Conservation (phyloP, 1,140 invertebrate species). For the Rhagoletis pomonella region DNA sequence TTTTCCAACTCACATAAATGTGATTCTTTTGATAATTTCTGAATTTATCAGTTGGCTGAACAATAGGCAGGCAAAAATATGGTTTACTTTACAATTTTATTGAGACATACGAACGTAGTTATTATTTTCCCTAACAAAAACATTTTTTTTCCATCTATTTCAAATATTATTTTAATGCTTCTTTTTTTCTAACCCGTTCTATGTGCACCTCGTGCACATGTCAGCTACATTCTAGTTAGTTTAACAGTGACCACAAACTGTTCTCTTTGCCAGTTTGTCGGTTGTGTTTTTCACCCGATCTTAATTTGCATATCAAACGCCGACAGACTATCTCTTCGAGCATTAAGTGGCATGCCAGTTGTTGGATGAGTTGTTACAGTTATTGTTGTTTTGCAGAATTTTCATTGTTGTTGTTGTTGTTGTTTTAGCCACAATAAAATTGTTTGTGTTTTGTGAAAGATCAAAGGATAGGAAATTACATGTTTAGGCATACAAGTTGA, state of each 20-base stretch:
- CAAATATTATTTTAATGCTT: too few species aligned
- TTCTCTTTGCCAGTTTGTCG: background rate
- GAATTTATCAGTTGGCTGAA: too few species aligned
- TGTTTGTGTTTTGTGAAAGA: background rate
- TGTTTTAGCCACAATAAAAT: background rate
- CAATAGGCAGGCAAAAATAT: too few species aligned
- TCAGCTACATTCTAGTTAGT: background rate
- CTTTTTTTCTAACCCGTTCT: background rate
- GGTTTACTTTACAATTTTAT: too few species aligned
- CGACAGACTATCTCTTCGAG: background rate
- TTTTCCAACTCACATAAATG: too few species aligned
- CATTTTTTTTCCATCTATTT: too few species aligned
- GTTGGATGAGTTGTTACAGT: background rate
- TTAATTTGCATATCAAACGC: slow-evolving; percentile 22
- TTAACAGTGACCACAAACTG: background rate
- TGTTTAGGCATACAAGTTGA: background rate
- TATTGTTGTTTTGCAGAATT: too few species aligned
- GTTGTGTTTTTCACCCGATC: background rate
- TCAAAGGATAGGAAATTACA: slow-evolving; percentile 21
- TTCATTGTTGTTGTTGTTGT: too few species aligned
- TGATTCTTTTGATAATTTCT: too few species aligned
- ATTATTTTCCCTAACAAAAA: too few species aligned
- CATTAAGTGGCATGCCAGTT: background rate
- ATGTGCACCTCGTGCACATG: background rate
- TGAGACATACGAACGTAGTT: too few species aligned